Base-by-base conservation (phyloP, 2,797 vertebrate species). In the Manis pentadactyla region DNA sequence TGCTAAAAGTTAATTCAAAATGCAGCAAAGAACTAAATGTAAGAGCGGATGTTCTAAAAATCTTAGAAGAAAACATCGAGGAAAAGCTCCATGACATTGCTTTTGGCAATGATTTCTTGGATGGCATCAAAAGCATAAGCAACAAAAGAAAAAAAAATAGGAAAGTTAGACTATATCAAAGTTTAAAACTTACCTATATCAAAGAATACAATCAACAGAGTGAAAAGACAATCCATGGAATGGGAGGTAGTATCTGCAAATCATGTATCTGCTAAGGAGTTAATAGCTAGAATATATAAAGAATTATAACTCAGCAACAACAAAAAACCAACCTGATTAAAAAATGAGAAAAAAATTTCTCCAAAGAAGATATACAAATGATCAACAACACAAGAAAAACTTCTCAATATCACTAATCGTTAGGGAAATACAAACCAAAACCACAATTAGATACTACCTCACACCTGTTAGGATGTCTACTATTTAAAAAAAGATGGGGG, bases 361-460 rank as follows among this genome's bases (percentile, higher is more conserved):
- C 83, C 66, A 68, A 82, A 53, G 57, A 88, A 63, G 31, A 90
- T 61, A 78, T 17, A 77, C 55, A 53, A 85, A 73, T 55, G 34
- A 74, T n/a, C 27, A 21, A 87, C 12, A 91, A 57, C 49, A 73
- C 12, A 66, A n/a, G 31, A 71, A 63, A 61, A 78, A 27, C 37
- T 84, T 37, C 37, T 78, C 27, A 64, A 37, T 27, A 34, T 79
- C 59, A 59, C 64, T 85, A 57, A 71, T 73, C 31, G 59, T 49
- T 86, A 93, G 27, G 74, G 39, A 86, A 86, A 81, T 78, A 57
- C 51, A 90, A 93, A 59, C 74, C n/a, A 81, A 93, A 91, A 63
- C 23, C 37, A 39, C 19, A 79, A 4, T 53, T 75, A 71, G 23
- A 83, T 42, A 77, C 23, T 23, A 95, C 31, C 42, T 84, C 46